phyloP scores from a whole-genome alignment of 2,113 vertebrate species.

The Microtus ochrogaster region DNA sequence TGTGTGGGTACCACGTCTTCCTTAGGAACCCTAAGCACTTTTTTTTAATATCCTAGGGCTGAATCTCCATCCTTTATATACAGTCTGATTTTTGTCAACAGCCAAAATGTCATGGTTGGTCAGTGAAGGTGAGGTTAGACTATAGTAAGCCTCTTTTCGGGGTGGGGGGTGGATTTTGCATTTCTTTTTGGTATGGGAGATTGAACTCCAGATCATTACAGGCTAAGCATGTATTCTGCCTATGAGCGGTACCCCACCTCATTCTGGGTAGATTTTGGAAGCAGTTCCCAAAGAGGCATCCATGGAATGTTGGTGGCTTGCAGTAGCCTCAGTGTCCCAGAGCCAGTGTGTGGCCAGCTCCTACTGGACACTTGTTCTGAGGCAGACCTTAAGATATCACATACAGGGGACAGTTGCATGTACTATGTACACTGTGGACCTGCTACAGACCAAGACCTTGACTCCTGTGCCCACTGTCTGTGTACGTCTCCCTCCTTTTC shows the following conservation, averaged over 20 bases:
- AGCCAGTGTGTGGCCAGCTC: background rate
- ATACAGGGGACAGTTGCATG: fast-evolving
- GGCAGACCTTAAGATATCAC: fast-evolving
- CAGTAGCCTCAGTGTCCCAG: background rate
- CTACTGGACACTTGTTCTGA: background rate
- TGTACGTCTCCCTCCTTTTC: background rate
- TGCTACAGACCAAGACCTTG: background rate
- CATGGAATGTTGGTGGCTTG: background rate
- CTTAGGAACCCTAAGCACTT: conserved; percentile 13
- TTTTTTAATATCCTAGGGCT: background rate
- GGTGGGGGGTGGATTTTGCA: background rate
- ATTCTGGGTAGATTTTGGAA: background rate
- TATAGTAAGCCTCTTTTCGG: background rate
- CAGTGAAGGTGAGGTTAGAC: background rate
- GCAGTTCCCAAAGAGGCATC: background rate
- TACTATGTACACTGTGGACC: fast-evolving
- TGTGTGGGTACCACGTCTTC: background rate
- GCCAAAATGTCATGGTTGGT: background rate
- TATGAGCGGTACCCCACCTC: background rate
- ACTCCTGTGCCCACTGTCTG: background rate
- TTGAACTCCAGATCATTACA: background rate
- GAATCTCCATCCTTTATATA: conserved; percentile 32
- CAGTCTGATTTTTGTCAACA: conserved; percentile 41
- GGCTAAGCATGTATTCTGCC: background rate
- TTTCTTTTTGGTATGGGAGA: background rate